These are phyloP conservation scores for Drosophila guanche DNA, from an alignment of 1,140 invertebrate species.

Conservation along the genomic window DNA sequence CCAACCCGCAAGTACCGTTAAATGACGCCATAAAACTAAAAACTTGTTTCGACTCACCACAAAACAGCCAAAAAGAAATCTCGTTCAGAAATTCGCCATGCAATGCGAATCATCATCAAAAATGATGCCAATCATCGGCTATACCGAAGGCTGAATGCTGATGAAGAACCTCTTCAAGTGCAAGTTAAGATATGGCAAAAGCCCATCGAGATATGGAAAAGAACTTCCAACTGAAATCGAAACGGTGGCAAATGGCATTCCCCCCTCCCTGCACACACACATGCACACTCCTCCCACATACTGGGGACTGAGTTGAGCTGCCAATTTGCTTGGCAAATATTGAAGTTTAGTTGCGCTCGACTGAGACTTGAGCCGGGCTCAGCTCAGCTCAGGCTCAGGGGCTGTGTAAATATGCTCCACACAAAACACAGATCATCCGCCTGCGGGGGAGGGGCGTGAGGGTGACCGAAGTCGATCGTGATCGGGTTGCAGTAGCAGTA, in stretches of 20 bases:
- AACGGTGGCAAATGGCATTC: slow-evolving; percentile 27
- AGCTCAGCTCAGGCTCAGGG: not conserved
- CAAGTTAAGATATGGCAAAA: slow-evolving; percentile 28
- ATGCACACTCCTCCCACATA: not conserved
- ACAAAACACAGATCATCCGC: too few species aligned
- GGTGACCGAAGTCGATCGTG: slow-evolving; percentile 25
- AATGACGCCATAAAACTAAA: slow-evolving; percentile 28
- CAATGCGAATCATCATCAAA: slow-evolving; percentile 1
- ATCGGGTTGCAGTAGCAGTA: slow-evolving; percentile 26
- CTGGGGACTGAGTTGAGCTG: slow-evolving; percentile 23
- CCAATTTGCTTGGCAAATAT: slow-evolving; percentile 58
- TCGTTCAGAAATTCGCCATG: not conserved
- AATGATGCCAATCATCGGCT: slow-evolving; percentile 10
- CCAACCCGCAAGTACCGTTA: slow-evolving; percentile 42
- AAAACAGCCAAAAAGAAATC: not conserved
- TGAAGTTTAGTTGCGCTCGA: slow-evolving; percentile 23
- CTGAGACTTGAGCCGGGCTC: not conserved
- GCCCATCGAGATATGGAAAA: slow-evolving; percentile 46
- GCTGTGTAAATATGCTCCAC: slow-evolving; percentile 4
- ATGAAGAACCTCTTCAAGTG: slow-evolving; percentile 27
- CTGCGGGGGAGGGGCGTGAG: too few species aligned
- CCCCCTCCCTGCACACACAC: not conserved
- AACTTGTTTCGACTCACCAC: not conserved
- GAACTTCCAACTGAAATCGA: slow-evolving; percentile 20
- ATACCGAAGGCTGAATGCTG: too few species aligned